Evolutionary conservation across 2,888 invertebrate species (phyloP), one percentile per base, ranked within the genome.

Genomic region (Orthosia gracilis): DNA sequence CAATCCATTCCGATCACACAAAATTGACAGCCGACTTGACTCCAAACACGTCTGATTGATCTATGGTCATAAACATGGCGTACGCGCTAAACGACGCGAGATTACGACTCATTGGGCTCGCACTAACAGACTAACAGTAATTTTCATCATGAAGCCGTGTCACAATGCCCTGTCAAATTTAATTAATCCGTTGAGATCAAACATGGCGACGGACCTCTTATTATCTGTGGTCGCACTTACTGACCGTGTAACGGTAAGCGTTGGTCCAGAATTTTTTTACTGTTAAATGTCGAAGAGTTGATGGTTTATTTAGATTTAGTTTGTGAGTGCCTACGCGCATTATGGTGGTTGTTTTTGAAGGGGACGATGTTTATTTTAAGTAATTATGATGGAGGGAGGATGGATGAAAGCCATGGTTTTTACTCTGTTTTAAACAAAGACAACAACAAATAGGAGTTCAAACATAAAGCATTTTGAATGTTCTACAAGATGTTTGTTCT

Each of bases 221-320:
- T 87, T 87, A 85, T 84, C 85, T 85, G 45, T 79, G 80, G 70
- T 82, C 85, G 88, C 85, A 79, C 80, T 82, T 80, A 81, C 85
- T 87, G 90, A 88, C 89, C 85, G 76, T 61, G 26, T 93, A 94
- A 94, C 94, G 94, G 94, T 92, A 88, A 80, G 67, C 76, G 83
- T 83, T 87, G 89, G 89, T 87, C 90, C 91, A 91, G 91, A 89
- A 90, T 92, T 91, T 91, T 84, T 91, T 93, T 92, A 93, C 93
- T 91, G 93, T 93, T 93, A 92, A 92, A 91, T 87, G 88, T 89
- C 90, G 87, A 81, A 75, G 86, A 85, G 85, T 86, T 86, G 89
- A 91, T 89, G 89, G 90, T 89, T 88, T 88, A 89, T 87, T 88
- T 90, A 87, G 89, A 89, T 89, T 73, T 84, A 75, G 78, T 80